Percentiles rank a stretch among this genome's conserved stretches.
Evolutionary conservation across 2,113 vertebrate genomes (phyloP).

Genomic region (Panthera leo): DNA sequence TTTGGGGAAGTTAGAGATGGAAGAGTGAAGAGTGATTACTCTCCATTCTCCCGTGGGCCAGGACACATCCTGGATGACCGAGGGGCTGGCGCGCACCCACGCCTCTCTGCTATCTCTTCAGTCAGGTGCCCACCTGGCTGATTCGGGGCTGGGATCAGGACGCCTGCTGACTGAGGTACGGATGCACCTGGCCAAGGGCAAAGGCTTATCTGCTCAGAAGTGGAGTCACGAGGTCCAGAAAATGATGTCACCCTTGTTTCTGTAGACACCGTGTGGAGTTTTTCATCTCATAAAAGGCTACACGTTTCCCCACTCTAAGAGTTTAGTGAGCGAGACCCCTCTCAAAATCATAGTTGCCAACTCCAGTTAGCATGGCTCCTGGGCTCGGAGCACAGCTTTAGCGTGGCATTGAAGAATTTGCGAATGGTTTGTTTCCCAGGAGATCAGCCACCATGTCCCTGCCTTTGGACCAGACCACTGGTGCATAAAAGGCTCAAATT

Average conservation of each 20-base stretch:
- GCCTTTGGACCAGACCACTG: not conserved
- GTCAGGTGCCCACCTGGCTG: not conserved
- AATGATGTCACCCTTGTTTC: not conserved
- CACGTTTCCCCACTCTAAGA: not conserved
- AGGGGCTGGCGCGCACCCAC: rapidly evolving
- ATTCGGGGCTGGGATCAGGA: too few relatives aligned
- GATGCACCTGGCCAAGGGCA: not conserved
- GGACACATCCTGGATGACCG: rapidly evolving
- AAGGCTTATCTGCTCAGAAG: not conserved
- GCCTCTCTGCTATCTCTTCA: not conserved
- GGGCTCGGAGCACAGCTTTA: not conserved
- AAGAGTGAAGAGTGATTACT: not conserved
- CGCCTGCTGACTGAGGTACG: not conserved
- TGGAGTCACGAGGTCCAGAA: not conserved
- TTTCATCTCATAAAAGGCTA: not conserved
- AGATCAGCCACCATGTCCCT: not conserved
- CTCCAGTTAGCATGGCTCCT: not conserved
- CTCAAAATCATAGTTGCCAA: not conserved
- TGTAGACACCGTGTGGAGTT: not conserved
- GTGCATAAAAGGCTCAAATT: not conserved
- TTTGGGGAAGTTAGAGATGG: not conserved
- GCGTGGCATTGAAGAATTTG: not conserved
- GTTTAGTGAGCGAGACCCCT: not conserved
- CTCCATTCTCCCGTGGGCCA: rapidly evolving
- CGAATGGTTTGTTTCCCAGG: not conserved